Evolutionary conservation across 2,113 vertebrate genomes (phyloP).

Genomic region (Myotis yumanensis): DNA sequence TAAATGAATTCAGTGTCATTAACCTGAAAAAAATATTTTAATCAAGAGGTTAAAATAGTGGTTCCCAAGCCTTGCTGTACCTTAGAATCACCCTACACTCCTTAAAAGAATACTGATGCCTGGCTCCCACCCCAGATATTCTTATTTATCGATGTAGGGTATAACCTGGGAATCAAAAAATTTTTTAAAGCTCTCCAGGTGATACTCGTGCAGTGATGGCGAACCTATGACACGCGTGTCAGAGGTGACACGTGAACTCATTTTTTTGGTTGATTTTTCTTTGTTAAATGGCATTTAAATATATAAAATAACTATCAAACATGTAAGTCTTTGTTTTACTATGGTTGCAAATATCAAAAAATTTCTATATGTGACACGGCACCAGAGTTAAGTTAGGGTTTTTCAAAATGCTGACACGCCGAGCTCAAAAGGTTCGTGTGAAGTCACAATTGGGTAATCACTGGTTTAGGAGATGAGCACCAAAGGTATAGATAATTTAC

Average conservation of each 20-base stretch:
- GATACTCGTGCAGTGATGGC: neutral
- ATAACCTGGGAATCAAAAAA: neutral
- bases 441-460: neutral
- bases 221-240: no score
- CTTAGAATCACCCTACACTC: neutral
- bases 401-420: no score
- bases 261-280: no score
- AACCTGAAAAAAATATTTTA: constrained; percentile 84
- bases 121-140: neutral
- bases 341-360: no score
- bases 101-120: neutral
- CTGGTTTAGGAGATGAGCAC: neutral
- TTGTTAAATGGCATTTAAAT: no score
- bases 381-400: no score
- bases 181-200: neutral
- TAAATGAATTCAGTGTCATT: constrained; percentile 89
- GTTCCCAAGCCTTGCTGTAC: neutral
- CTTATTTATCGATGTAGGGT: neutral
- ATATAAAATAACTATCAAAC: no score
- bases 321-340: no score
- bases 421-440: neutral
- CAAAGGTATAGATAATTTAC: neutral
- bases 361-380: no score
- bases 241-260: no score
- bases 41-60: neutral